Evolutionary conservation across 2,797 vertebrate species (phyloP), one percentile per base, ranked within the genome.

Genomic region (Phaenicophaeus curvirostris): DNA sequence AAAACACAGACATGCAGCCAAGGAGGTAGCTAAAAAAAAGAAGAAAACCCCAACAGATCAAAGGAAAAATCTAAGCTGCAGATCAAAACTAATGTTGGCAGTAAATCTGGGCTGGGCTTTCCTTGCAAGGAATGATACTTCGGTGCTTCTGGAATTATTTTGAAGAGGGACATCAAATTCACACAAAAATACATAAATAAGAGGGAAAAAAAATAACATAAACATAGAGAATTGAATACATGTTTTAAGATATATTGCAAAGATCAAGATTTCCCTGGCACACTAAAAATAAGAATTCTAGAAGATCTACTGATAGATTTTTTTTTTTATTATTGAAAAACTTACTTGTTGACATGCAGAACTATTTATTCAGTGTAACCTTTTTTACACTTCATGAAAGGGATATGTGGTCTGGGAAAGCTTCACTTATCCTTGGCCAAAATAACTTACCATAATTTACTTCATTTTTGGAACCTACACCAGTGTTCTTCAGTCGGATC

Each of bases 61-160:
- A 96, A 96, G 42, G 83, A 51, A 96, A 97, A 97, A 94, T 50
- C 87, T n/a, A 90, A 94, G 31, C 54, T 86, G 67, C 8, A 3
- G 83, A 94, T 96, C 71, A 93, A 96, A 96, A 84, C 58, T 82
- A 87, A 94, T 55, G 79, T 12, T 89, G 85, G 86, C 3, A 46
- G 76, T 71, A 93, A 93, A 96, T 66, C 44, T 86, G 80, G 71
- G 69, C 8, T 54, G 48, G 63, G 53, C 30, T 93, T 62, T 59
- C 46, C 65, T 84, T 85, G 28, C 68, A 82, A 85, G 39, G 62
- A 91, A 57, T 35, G 48, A 81, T 37, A 69, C 9, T 66, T 72
- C 75, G 35, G 37, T 66, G 41, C 51, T 81, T 71, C 63, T 85
- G 76, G n/a, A 80, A 51, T 44, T 57, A 58, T 50, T 74, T 21